A percentile compares a stretch with the other conserved stretches of the same genome.
phyloP scores from a whole-genome alignment of 2,888 invertebrate genomes.

The Stenotaenia linearis region DNA sequence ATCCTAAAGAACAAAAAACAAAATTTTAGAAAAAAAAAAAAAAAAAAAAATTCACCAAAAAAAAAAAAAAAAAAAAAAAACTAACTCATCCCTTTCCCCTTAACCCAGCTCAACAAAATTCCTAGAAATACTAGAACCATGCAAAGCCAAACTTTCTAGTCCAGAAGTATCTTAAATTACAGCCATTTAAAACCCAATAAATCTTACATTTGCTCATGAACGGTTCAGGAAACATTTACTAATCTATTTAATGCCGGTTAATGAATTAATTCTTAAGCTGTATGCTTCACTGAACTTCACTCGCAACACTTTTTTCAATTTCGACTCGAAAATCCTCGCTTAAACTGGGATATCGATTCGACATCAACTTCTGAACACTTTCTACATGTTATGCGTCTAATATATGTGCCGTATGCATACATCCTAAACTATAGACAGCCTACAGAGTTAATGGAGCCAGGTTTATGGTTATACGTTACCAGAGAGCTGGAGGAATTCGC shows the following conservation, averaged over 20 bases:
- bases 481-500: not conserved
- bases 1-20: conserved; percentile 58
- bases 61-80: not conserved
- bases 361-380: not conserved
- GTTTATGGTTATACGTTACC: not conserved
- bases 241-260: not conserved
- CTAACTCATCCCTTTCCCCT: too few relatives aligned
- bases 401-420: not conserved
- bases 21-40: not conserved
- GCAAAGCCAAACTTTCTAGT: not conserved
- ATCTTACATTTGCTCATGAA: not conserved
- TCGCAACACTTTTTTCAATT: not conserved
- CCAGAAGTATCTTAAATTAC: not conserved
- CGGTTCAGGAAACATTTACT: not conserved
- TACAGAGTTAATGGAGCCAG: not conserved
- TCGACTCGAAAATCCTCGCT: not conserved
- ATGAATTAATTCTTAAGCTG: not conserved
- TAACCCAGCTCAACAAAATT: not conserved
- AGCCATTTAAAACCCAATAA: not conserved
- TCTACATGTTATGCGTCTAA: not conserved
- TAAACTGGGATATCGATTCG: too few relatives aligned
- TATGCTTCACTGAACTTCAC: not conserved
- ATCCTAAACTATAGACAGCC: not conserved
- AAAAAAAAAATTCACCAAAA: not conserved
- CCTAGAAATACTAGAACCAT: not conserved